Base-by-base conservation (phyloP, 2,888 invertebrate genomes). In the Nemotelus pantherinus region DNA sequence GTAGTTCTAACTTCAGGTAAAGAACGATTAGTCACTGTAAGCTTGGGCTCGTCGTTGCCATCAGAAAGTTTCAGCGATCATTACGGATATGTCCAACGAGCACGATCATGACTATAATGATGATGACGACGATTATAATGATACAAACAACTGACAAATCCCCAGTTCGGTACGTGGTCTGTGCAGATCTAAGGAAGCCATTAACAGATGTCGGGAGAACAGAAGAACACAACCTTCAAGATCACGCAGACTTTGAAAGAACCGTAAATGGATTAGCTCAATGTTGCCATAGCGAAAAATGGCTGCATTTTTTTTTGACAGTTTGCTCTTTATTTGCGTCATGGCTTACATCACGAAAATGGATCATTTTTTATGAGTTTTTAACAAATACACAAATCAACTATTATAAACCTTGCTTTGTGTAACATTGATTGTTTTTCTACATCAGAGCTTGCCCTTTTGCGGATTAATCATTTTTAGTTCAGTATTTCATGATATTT, bases 71-170 rank as follows among this genome's bases (percentile, higher is more conserved):
- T 74, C 41, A 63, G 63, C 41, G 74, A 74, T 74, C 60, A 74
- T 74, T 74, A 63, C 74, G 41, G 58, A 58, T 72, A 72, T 58
- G 71, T 58, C 47, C 58, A n/a, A 57, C 44, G 47, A 57, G 57
- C 57, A 58, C 71, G 57, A 70, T 70, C 57, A 57, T 55, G 71
- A 58, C 3, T 25, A 25, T 72, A 44, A 72, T 72, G 71, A 72
- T 58, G 58, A 72, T 45, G 58, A 72, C 44, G 58, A 58, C 57
- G 58, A 72, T 58, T 72, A 72, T 58, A 43, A 58, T 72, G 71
- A 72, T 57, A 58, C 58, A 72, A 57, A 72, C 71, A 58, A 45
- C 71, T 72, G 71, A 72, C 71, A 72, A 72, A 72, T 72, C 71
- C 58, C 25, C 71, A 57, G 71, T 45, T 72, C 57, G n/a, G 55